Conservation (phyloP, 2,888 invertebrate species). For the Napeogenes sylphis region DNA sequence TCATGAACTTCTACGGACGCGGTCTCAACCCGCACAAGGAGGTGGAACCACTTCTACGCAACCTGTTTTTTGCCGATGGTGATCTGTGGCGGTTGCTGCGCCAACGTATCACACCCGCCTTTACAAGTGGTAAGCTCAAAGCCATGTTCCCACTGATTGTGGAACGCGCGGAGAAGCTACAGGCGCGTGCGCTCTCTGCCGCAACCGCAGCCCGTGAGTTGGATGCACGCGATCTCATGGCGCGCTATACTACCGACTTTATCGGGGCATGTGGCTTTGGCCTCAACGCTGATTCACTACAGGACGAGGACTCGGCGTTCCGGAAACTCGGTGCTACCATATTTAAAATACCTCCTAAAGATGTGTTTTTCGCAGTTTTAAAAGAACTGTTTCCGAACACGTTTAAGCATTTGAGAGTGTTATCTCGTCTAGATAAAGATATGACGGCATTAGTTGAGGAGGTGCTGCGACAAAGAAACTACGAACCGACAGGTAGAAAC, state of each 20-base stretch:
- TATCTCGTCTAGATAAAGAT: conserved; percentile 48
- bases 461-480: conserved; percentile 47
- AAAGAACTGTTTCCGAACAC: conserved; percentile 47
- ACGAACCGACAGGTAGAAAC: conserved; percentile 47
- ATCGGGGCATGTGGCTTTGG: conserved; percentile 51
- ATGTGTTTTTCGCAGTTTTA: conserved; percentile 35
- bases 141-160: conserved; percentile 59
- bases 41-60: conserved; percentile 49
- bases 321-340: conserved; percentile 48
- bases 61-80: conserved; percentile 55
- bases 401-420: conserved; percentile 41
- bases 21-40: conserved; percentile 43
- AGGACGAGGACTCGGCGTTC: conserved; percentile 50
- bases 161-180: conserved; percentile 51
- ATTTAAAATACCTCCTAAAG: conserved; percentile 37
- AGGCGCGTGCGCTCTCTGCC: conserved; percentile 34
- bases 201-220: conserved; percentile 37
- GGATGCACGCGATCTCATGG: conserved; percentile 58
- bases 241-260: conserved; percentile 40
- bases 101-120: conserved; percentile 55
- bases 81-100: conserved; percentile 55
- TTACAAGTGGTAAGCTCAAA: conserved; percentile 52
- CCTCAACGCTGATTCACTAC: conserved; percentile 50
- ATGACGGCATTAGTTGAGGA: conserved; percentile 42
- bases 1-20: conserved; percentile 48